Evolutionary conservation across 2,113 vertebrate species (phyloP), one percentile per base, ranked within the genome.

Genomic region (Amblyornis subalaris): DNA sequence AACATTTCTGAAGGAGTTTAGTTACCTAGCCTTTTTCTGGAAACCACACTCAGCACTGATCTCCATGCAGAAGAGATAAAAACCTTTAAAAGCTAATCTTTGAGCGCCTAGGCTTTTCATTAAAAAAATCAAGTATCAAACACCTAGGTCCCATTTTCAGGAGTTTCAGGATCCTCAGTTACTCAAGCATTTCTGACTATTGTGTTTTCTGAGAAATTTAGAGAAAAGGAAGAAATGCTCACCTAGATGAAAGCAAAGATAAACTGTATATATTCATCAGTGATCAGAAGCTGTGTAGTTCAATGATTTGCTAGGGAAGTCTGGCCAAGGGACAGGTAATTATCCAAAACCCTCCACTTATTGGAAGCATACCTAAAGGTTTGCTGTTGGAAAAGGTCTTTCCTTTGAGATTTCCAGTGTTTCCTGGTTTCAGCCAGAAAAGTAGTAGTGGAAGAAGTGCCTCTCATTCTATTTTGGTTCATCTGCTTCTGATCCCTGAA

Each of bases 321-420:
- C 61, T 78, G 61, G 48, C 42, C 13, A 36, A 61, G 28, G 31
- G 22, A 48, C 36, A 75, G 51, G 7, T 38, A 67, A 36, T 72
- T 50, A 65, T 40, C 26, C n/a, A 23, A 51, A 89, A 25, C 22
- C 79, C 26, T 66, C 35, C 5, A 2, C 44, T 71, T 69, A 15
- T 4, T 36, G 53, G 45, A 79, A 61, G 36, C 53, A 48, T 29
- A 29, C 40, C 25, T 82, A 58, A 85, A 89, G 38, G 28, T 87
- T 61, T 91, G 60, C 54, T 86, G 23, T 50, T 91, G 67, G 71
- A 61, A 90, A 89, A 72, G 12, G 38, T 57, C 47, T 66, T 92
- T 94, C 65, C 91, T 92, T 36, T 74, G 74, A 89, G 38, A 81
- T 13, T 94, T 88, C 45, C 72, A 74, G 21, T 57, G 29, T 54